Evolutionary conservation across 2,888 invertebrate genomes (phyloP), one percentile per base, ranked within the genome.

Genomic region (Molorchus minor): DNA sequence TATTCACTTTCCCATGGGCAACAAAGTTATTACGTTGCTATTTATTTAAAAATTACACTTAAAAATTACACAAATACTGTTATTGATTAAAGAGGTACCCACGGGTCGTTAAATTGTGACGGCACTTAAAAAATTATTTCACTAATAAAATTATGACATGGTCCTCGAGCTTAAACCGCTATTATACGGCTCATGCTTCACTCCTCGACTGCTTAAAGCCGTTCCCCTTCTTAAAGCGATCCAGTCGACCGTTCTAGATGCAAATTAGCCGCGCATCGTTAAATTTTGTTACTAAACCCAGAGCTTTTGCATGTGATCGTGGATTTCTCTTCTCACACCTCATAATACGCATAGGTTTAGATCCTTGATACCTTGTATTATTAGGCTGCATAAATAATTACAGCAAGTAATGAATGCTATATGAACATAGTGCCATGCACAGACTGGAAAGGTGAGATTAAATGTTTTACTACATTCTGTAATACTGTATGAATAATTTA

Each of bases 141-240:
- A 72, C 77, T 78, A 77, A 78, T 77, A 78, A 79, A 79, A 78
- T 79, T 79, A 79, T 75, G 76, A 76, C 73, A 72, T 70, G 69
- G 71, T 73, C 72, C 71, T 73, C 75, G 71, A 77, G 78, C 77
- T 77, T 77, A 77, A 77, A 77, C 77, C 76, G 75, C 77, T 73
- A 79, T 79, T 78, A 79, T 76, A 77, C 74, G 77, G 75, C 76
- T 75, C 76, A 71, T 75, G 75, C 73, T 71, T 75, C 72, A 75
- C 74, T 75, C 73, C 73, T 73, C 69, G 67, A 69, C 69, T 73
- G 72, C 73, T 74, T 68, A 68, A 63, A 70, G 71, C 75, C 72
- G 74, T 75, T 77, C 73, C 70, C 70, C 71, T 76, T 73, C 73
- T 74, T 74, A 73, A 75, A 75, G 73, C 70, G 75, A 71, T 68